Conservation (phyloP, 2,888 invertebrate species). For the Macrosiphum euphorbiae region DNA sequence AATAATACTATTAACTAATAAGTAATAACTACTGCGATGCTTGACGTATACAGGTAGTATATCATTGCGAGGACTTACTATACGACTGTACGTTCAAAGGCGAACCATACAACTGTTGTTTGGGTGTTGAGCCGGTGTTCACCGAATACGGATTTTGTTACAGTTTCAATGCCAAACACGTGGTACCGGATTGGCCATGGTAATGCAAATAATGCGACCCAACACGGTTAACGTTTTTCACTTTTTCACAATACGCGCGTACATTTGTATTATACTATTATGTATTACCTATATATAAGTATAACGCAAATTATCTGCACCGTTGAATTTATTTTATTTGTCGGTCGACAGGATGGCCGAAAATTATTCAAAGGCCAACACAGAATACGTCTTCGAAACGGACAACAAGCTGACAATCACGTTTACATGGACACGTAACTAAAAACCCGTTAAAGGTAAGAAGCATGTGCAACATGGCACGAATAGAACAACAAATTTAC, state of each 20-base stretch:
- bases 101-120: constrained; percentile 78
- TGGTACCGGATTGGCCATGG: constrained; percentile 75
- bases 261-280: no score
- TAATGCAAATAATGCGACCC: constrained; percentile 68
- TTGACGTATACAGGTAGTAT: constrained; percentile 72
- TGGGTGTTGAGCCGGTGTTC: constrained; percentile 78
- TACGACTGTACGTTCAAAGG: constrained; percentile 79
- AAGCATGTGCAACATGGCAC: not conserved
- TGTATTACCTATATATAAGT: not conserved
- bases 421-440: constrained; percentile 71
- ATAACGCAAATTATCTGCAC: not conserved
- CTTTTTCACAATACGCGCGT: not conserved
- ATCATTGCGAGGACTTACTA: constrained; percentile 76
- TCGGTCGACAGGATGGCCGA: constrained; percentile 38
- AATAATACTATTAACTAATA: not conserved
- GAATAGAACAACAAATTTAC: not conserved
- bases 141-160: constrained; percentile 84
- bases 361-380: constrained; percentile 55
- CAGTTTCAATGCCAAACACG: constrained; percentile 78
- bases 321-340: constrained; percentile 40
- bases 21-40: not conserved
- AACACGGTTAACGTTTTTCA: not conserved
- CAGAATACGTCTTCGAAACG: constrained; percentile 77
- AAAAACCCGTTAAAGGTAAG: constrained; percentile 66
- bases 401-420: constrained; percentile 78